phyloP scores from a whole-genome alignment of 2,113 vertebrate species.

The Nothocercus nigrocapillus region DNA sequence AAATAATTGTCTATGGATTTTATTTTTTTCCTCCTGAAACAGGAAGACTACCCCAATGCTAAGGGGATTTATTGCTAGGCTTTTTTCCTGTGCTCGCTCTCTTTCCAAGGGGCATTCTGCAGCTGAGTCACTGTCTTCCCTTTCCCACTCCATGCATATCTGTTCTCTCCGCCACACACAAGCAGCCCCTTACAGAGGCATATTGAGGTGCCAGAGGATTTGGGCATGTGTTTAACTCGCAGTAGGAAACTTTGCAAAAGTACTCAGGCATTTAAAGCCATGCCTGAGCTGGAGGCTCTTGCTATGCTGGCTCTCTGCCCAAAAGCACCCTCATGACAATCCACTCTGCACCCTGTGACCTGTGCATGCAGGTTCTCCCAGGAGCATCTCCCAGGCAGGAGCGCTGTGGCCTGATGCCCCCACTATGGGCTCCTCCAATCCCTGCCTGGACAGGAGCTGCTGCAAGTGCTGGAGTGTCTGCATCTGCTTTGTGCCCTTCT shows the following conservation, averaged over 20 bases:
- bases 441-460: fast-evolving
- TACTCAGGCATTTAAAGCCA: background rate
- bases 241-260: background rate
- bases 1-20: background rate
- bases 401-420: fast-evolving
- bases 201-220: background rate
- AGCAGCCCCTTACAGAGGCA: background rate
- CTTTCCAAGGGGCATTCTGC: background rate
- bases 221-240: background rate
- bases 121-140: background rate
- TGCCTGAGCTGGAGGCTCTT: background rate
- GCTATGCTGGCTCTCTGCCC: background rate
- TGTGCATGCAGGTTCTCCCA: background rate
- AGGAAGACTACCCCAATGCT: background rate
- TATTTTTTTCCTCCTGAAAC: background rate
- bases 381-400: background rate
- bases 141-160: fast-evolving
- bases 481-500: background rate
- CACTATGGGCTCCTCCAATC: fast-evolving
- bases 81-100: background rate
- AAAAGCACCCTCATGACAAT: background rate
- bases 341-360: background rate
- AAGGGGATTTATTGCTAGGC: background rate
- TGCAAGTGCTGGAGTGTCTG: fast-evolving
- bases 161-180: background rate